Evolutionary conservation across 2,888 invertebrate species (phyloP).

Genomic region (Odiellus spinosus): DNA sequence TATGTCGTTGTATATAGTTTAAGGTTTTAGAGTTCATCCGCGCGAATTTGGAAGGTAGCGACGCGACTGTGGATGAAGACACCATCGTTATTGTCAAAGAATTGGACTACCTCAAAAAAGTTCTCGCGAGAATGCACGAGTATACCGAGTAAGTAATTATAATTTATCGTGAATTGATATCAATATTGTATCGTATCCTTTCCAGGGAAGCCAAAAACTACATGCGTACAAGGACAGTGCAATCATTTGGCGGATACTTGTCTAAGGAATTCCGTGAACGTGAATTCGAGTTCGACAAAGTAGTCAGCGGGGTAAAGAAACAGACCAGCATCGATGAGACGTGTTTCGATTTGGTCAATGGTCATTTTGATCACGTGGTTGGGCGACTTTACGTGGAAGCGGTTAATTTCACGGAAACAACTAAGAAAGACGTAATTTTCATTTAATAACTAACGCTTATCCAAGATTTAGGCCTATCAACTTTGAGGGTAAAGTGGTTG

Average conservation of each 20-base stretch:
- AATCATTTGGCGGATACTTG: neutral
- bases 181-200: too few relatives aligned
- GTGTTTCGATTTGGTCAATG: constrained; percentile 5
- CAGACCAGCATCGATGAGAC: constrained; percentile 3
- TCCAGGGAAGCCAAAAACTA: constrained; percentile 7
- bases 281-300: constrained; percentile 4
- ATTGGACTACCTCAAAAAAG: too few relatives aligned
- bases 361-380: neutral
- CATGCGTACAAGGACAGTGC: constrained; percentile 2
- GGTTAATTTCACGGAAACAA: constrained; percentile 1
- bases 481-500: neutral
- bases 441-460: too few relatives aligned
- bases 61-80: too few relatives aligned
- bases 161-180: neutral
- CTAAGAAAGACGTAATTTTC: constrained; percentile 6
- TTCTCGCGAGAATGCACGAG: neutral
- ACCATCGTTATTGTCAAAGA: too few relatives aligned
- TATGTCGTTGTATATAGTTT: too few relatives aligned
- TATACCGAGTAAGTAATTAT: neutral
- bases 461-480: neutral
- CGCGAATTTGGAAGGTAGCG: too few relatives aligned
- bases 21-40: too few relatives aligned
- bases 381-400: constrained; percentile 8
- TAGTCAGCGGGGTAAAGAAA: neutral
- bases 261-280: constrained; percentile 2